A percentile compares a stretch with the other conserved stretches of the same genome.
These are phyloP conservation scores for Neostethus bicornis DNA, from an alignment of 2,797 vertebrate genomes.

Conservation along the genomic window DNA sequence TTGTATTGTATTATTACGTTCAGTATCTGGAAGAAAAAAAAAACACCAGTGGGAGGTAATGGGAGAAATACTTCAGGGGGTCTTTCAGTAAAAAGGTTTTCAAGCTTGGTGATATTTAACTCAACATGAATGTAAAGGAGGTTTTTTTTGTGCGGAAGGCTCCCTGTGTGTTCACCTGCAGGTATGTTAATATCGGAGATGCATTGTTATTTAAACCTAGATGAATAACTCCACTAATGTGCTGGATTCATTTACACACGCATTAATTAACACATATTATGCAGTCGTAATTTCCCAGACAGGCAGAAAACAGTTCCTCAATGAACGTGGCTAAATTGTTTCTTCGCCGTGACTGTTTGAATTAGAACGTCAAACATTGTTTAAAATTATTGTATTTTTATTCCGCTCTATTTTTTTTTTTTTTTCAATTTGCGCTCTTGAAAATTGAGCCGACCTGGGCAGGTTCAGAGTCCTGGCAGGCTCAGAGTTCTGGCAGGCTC, in stretches of 20 bases:
- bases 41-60: constrained; percentile 10
- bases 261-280: constrained; percentile 39
- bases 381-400: constrained; percentile 21
- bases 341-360: constrained; percentile 26
- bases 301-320: constrained; percentile 10
- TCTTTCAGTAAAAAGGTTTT: constrained; percentile 36
- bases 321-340: constrained; percentile 5
- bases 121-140: constrained; percentile 14
- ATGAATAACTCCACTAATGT: constrained; percentile 40
- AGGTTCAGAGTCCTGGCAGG: too few species aligned
- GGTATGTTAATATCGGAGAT: constrained; percentile 38
- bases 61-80: constrained; percentile 16
- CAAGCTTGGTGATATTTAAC: constrained; percentile 29
- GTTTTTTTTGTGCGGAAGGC: constrained; percentile 23
- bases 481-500: too few species aligned
- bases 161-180: constrained; percentile 38
- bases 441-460: too few species aligned
- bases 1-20: constrained; percentile 20
- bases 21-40: constrained; percentile 22
- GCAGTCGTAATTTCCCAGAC: constrained; percentile 25
- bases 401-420: constrained; percentile 29
- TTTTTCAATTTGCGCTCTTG: constrained; percentile 41
- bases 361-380: constrained; percentile 23
- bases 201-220: constrained; percentile 46
- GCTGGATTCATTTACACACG: constrained; percentile 36